Conservation (phyloP, 64 coral and sea anemone species). For the Pocillopora damicornis region DNA sequence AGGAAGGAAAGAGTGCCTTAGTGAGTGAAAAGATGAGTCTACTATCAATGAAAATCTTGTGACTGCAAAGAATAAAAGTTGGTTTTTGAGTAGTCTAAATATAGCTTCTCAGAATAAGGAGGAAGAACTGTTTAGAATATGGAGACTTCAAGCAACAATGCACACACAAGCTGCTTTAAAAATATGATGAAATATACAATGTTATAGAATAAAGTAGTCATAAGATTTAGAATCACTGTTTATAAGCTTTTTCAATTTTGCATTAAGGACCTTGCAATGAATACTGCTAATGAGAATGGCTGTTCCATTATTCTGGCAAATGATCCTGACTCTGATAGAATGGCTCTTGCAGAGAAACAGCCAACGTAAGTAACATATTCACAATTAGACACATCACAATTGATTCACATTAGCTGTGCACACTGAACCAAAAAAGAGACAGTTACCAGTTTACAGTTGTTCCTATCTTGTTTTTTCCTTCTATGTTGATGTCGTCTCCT, state of each 20-base stretch:
- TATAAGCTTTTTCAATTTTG: neutral
- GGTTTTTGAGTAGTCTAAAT: neutral
- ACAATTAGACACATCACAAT: neutral
- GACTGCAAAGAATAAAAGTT: no score
- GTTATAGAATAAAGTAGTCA: no score
- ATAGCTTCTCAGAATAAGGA: neutral
- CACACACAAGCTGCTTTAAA: no score
- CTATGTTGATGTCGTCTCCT: no score
- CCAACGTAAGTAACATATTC: constrained; percentile 51
- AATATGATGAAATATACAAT: no score
- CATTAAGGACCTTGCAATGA: constrained; percentile 79
- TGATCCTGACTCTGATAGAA: constrained; percentile 91
- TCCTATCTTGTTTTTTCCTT: no score
- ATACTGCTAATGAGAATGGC: constrained; percentile 65
- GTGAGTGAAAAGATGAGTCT: constrained; percentile 36
- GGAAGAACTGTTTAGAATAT: no score
- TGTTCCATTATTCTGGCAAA: constrained; percentile 85
- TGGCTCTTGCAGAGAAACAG: constrained; percentile 94
- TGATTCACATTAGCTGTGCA: no score
- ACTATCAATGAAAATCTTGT: neutral
- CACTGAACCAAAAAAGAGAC: no score
- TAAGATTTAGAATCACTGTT: neutral
- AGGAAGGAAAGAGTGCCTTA: constrained; percentile 97
- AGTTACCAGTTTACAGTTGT: no score
- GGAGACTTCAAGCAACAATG: no score